Evolutionary conservation across 1,140 invertebrate genomes (phyloP).

Genomic region (Plectus sambesii): DNA sequence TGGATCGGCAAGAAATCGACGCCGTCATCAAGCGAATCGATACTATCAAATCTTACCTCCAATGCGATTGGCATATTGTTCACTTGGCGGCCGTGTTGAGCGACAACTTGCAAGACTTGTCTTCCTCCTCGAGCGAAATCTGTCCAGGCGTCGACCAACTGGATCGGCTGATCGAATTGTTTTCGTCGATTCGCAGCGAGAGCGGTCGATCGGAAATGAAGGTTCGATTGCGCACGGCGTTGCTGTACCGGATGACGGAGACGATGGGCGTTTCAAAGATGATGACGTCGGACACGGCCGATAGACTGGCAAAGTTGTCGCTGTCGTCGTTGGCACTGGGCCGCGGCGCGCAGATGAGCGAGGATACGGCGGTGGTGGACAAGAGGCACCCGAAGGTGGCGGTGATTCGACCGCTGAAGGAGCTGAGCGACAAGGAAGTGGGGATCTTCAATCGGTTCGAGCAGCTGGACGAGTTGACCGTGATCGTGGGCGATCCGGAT

Average conservation of each 20-base stretch:
- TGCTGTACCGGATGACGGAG: slow-evolving; percentile 1
- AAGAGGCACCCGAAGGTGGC: slow-evolving; percentile 8
- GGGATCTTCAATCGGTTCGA: no score
- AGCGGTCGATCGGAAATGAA: slow-evolving; percentile 12
- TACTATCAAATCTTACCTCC: no score
- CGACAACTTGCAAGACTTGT: no score
- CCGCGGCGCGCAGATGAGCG: slow-evolving; percentile 1
- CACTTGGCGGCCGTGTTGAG: no score
- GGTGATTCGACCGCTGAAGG: slow-evolving; percentile 17
- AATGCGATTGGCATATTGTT: no score
- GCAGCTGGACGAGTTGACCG: no score
- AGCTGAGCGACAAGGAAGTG: no score
- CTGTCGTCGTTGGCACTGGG: slow-evolving; percentile 13
- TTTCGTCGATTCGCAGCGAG: neutral
- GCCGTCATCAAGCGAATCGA: no score
- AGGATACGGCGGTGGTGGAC: slow-evolving; percentile 12
- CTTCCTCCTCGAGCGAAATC: no score
- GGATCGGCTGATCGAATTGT: no score
- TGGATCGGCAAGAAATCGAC: neutral
- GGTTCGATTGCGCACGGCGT: slow-evolving; percentile 16
- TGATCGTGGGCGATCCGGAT: no score
- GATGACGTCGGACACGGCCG: slow-evolving; percentile 15
- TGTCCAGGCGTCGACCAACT: no score
- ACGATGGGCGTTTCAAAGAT: slow-evolving; percentile 12
- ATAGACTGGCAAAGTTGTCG: slow-evolving; percentile 12